phyloP scores from a whole-genome alignment of 2,113 vertebrate genomes.

The Chlamydotis undulata region DNA sequence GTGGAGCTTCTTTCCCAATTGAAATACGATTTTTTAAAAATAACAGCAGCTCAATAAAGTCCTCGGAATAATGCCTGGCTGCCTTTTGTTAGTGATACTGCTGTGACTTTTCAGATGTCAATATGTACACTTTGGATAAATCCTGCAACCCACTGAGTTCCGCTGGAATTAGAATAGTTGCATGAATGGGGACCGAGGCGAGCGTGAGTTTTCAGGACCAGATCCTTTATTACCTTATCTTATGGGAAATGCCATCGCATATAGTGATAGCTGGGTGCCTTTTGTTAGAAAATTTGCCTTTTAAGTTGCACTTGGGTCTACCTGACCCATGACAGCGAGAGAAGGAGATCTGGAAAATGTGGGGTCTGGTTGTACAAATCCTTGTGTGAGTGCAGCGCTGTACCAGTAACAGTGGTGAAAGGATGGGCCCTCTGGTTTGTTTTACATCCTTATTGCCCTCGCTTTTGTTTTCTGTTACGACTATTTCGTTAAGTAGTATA shows the following conservation, averaged over 20 bases:
- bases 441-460: neutral
- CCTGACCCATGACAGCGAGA: neutral
- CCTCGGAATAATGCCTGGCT: neutral
- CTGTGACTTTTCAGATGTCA: neutral
- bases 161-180: neutral
- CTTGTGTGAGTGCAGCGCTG: fast-evolving
- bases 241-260: neutral
- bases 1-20: neutral
- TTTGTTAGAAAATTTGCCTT: neutral
- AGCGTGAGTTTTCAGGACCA: neutral
- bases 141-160: neutral
- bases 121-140: neutral
- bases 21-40: neutral
- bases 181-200: neutral
- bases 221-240: neutral
- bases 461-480: neutral
- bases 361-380: neutral
- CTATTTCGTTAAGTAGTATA: neutral
- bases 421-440: neutral
- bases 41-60: neutral
- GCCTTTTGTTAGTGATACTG: neutral
- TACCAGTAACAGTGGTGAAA: fast-evolving
- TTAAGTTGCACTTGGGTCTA: neutral
- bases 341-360: neutral
- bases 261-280: neutral